Conservation (phyloP, 2,888 invertebrate species). For the Phrixothrix hirtus region DNA sequence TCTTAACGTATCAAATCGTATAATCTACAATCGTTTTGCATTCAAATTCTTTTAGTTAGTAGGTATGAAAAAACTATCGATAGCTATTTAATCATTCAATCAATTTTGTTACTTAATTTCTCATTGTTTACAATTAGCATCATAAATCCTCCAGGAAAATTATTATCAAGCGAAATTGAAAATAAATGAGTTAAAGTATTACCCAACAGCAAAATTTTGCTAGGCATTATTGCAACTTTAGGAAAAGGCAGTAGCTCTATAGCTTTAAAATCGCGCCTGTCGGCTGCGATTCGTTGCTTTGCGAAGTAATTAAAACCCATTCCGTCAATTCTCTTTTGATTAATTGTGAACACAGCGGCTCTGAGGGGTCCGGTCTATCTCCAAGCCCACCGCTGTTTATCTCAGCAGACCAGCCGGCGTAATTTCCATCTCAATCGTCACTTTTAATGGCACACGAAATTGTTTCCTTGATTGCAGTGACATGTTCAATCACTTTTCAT, state of each 20-base stretch:
- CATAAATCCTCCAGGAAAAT: no score
- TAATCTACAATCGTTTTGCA: no score
- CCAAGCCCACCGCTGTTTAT: constrained; percentile 52
- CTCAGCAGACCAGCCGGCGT: constrained; percentile 55
- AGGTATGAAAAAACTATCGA: no score
- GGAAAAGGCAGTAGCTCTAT: constrained; percentile 22
- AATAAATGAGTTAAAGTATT: neutral
- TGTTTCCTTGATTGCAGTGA: constrained; percentile 58
- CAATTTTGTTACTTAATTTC: no score
- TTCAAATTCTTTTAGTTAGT: no score
- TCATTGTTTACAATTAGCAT: neutral
- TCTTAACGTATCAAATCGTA: no score
- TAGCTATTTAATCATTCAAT: no score
- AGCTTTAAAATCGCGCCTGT: constrained; percentile 30
- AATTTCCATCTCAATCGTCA: constrained; percentile 59
- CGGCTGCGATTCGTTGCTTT: constrained; percentile 39
- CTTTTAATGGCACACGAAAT: constrained; percentile 57
- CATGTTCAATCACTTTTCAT: constrained; percentile 58
- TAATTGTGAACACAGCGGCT: constrained; percentile 54
- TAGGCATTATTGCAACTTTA: constrained; percentile 21
- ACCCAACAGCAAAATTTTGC: constrained; percentile 9
- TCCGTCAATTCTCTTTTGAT: constrained; percentile 57
- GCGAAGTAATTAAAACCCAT: constrained; percentile 55
- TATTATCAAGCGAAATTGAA: no score
- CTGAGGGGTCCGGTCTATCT: constrained; percentile 45